phyloP scores from a whole-genome alignment of 2,797 vertebrate genomes.

The Liasis olivaceus region DNA sequence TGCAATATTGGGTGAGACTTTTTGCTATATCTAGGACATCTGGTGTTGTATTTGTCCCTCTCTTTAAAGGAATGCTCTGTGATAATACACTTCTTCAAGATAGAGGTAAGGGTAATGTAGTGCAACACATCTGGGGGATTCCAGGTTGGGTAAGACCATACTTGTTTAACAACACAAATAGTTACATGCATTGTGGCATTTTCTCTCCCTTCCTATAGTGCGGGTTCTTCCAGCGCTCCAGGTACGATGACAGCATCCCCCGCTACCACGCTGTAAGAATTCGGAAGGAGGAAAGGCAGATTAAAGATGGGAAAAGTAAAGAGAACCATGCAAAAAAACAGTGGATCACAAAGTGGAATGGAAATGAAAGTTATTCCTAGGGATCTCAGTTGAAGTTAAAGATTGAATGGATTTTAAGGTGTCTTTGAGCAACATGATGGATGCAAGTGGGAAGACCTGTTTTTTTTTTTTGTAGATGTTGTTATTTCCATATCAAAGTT shows the following conservation, averaged over 20 bases:
- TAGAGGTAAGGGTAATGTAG: not conserved
- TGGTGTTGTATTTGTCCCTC: conserved; percentile 19
- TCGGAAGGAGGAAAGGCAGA: conserved; percentile 84
- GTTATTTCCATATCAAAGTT: conserved; percentile 54
- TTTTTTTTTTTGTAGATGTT: conserved; percentile 63
- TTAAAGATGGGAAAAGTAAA: conserved; percentile 78
- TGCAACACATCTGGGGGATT: not conserved
- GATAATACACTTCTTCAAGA: not conserved
- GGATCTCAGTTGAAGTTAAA: conserved; percentile 33
- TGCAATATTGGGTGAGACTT: conserved; percentile 28
- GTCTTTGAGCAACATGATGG: conserved; percentile 44
- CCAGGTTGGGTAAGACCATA: not conserved
- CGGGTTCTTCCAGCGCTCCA: conserved; percentile 94
- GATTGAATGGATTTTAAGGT: conserved; percentile 43
- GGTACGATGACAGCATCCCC: conserved; percentile 89
- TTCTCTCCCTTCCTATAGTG: conserved; percentile 76
- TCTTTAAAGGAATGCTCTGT: conserved; percentile 30
- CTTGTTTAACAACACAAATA: conserved; percentile 1
- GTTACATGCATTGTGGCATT: conserved; percentile 1
- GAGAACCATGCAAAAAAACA: conserved; percentile 86
- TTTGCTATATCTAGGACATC: not conserved
- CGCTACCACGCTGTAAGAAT: conserved; percentile 94
- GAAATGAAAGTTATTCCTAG: conserved; percentile 91
- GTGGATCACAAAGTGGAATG: conserved; percentile 92
- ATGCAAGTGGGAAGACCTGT: conserved; percentile 45